These are phyloP conservation scores for Nebria brevicollis DNA, from an alignment of 2,888 invertebrate genomes.

Conservation along the genomic window DNA sequence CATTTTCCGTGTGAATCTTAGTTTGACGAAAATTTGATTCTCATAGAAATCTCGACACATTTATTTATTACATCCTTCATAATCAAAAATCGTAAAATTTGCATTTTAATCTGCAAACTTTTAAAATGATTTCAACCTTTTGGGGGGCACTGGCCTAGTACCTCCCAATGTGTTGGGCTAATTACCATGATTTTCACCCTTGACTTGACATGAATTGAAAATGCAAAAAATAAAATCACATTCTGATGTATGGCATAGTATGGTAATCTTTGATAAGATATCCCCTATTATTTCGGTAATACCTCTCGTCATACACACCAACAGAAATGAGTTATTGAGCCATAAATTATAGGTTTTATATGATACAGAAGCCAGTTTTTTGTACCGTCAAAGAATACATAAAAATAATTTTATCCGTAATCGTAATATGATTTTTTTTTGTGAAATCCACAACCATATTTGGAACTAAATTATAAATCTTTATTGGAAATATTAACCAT, in stretches of 20 bases:
- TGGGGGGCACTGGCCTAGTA: conserved; percentile 2
- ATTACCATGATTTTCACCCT: conserved; percentile 45
- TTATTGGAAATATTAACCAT: not conserved
- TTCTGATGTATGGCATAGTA: not conserved
- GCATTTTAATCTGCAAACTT: not conserved
- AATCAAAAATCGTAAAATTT: not conserved
- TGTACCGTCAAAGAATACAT: not conserved
- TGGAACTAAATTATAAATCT: not conserved
- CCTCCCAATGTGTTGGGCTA: conserved; percentile 31
- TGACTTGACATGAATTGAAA: conserved; percentile 40
- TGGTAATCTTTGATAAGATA: conserved; percentile 35
- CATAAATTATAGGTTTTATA: conserved; percentile 36
- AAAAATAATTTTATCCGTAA: not conserved
- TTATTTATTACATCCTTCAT: not conserved
- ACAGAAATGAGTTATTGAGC: conserved; percentile 39
- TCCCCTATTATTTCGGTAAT: conserved; percentile 30
- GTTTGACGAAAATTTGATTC: not conserved
- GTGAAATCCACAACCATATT: not conserved
- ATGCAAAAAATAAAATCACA: not conserved
- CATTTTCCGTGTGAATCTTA: not conserved
- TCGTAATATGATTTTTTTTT: not conserved
- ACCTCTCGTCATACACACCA: not conserved
- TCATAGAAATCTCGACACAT: not conserved
- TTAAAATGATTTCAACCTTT: not conserved
- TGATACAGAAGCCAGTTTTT: not conserved